These are phyloP conservation scores for Cercopithecus mona DNA, from an alignment of 2,113 vertebrate genomes.

Conservation along the genomic window DNA sequence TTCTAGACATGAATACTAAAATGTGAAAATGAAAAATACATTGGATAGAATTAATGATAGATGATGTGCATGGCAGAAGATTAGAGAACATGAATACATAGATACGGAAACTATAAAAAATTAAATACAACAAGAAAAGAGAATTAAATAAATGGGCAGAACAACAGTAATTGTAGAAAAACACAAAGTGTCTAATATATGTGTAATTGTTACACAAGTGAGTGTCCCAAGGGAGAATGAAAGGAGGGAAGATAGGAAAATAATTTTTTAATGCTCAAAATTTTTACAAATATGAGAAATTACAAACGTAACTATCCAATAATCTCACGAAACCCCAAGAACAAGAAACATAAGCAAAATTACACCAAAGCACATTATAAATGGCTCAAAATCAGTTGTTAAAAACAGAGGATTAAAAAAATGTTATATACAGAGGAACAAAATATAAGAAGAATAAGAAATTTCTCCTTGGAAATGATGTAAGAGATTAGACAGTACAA, in stretches of 20 bases:
- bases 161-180: neutral
- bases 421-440: neutral
- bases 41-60: neutral
- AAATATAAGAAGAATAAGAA: neutral
- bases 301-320: neutral
- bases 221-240: neutral
- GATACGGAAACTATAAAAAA: neutral
- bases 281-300: neutral
- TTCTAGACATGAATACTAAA: neutral
- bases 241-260: neutral
- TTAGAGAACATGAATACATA: neutral
- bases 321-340: neutral
- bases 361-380: neutral
- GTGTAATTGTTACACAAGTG: no score
- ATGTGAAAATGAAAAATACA: neutral
- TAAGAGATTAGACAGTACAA: neutral
- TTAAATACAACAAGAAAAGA: neutral
- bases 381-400: neutral
- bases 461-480: neutral
- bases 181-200: neutral
- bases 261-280: neutral
- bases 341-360: neutral
- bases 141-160: neutral
- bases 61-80: neutral
- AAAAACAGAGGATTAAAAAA: neutral